Base-by-base conservation (phyloP, 2,888 invertebrate genomes). In the Harpagoxenus sublaevis region DNA sequence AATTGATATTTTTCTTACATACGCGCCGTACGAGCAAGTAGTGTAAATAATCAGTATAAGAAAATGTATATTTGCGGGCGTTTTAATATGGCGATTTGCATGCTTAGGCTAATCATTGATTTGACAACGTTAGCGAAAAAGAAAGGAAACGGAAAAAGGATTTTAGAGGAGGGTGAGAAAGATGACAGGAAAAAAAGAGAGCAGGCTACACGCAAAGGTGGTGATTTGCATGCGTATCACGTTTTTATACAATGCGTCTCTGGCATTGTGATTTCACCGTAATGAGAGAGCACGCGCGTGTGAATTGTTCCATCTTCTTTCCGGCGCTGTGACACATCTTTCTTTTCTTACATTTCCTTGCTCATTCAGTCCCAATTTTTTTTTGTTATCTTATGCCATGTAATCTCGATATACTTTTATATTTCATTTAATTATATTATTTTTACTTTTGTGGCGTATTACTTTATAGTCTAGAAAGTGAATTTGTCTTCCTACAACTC, bases 211-310 rank as follows among this genome's bases (percentile, higher is more conserved):
- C 89, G 86, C 70, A 86, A 92, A 94, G 90, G 89, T 91, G 90
- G 90, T 92, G 93, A 94, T 94, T 94, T 93, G 92, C 91, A 92
- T 89, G 92, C 92, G 88, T 90, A 92, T 93, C 93, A 94, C 93
- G 93, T 94, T 94, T 93, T 93, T 91, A 88, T 94, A 90, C 91
- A 92, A 87, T 84, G 89, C 89, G 91, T 90, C 89, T 90, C 91
- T 86, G 88, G 92, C 92, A 93, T 94, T 91, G 91, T 91, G 92
- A 93, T 93, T 91, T 90, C 89, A 89, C 85, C 86, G 90, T 94
- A 94, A 94, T 94, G 93, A 94, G 93, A 94, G 93, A 92, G 91
- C 92, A 93, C 92, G 92, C 92, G 91, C 90, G 90, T 90, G 90
- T 89, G 90, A 91, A 88, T 86, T 74, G 71, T 66, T 65, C 86